Base-by-base conservation (phyloP, 2,888 invertebrate species). In the Merodon equestris region DNA sequence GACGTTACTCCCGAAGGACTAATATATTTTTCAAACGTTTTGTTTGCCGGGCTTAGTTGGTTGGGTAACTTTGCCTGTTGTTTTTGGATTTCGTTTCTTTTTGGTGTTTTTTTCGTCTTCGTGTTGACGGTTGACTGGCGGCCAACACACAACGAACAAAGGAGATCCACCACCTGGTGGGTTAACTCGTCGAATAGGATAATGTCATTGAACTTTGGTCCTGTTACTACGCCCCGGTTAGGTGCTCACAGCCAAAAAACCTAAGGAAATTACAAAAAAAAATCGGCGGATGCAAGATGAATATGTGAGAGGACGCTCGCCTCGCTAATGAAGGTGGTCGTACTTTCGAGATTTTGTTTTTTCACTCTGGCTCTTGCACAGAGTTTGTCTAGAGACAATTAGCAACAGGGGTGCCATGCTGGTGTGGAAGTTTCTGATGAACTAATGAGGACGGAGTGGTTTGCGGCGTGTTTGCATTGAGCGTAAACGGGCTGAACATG, bases 11-110 rank as follows among this genome's bases (percentile, higher is more conserved):
- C 79, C 79, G 40, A 68, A 70, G 74, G 79, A 79, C 79, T 74
- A 68, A 74, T 79, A 79, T 74, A 79, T 79, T 79, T 79, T 79
- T 79, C 79, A 79, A 79, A 79, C 68, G 74, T 74, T 79, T 70
- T 79, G 77, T 66, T 76, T 54, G 76, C 77, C 73, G 66, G 57
- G 57, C 48, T 4, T 74, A 42, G 54, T 36, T 54, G 38, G 47
- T 40, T 58, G 48, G 54, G 54, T 67, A 53, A 18, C 19, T 27
- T 7, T 58, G 50, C 27, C 47, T 57, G 63, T 50, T 61, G 50
- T 67, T 53, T 56, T 42, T 44, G 36, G 36, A 38, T 67, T 58
- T 54, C 57, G 44, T 44, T 58, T 54, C 51, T 60, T 56, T 42
- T 47, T 34, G 13, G 27, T 15, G 27, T 36, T 63, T 27, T 27